Base-by-base conservation (phyloP, 2,113 vertebrate species). In the Lepidothrix coronata region DNA sequence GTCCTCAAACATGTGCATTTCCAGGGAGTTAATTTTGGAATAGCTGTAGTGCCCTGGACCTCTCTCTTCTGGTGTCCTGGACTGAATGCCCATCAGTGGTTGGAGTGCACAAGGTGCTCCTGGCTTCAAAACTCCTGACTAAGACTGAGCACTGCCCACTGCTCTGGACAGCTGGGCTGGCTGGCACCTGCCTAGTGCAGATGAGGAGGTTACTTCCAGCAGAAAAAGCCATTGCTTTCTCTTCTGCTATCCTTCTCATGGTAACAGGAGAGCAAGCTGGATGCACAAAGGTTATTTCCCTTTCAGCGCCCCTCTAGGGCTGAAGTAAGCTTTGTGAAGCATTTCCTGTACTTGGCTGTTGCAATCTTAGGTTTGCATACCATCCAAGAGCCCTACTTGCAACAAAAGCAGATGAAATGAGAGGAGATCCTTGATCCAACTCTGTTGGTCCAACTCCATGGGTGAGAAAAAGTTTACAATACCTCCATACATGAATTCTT, bases 291-390 rank as follows among this genome's bases (percentile, higher is more conserved):
- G 17, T 75, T 57, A 6, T 83, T 95, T 93, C 52, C 14, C 43
- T 78, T 90, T 49, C 78, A 88, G 37, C 57, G 63, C 54, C 58
- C 27, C 71, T 91, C 48, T 59, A 65, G 35, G 59, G 71, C 44
- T 83, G 67, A 79, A 83, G 25, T 48, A 39, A 75, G 57, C 62
- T 93, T 85, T 14, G 12, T 37, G 62, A 90, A 83, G 68, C 55
- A 83, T 88, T 97, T 94, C 85, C 81, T 91, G 61, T 75, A 35
- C n/a, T 75, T 65, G 63, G n/a, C 80, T 92, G 24, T 86, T 88
- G 76, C 67, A 84, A 14, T 77, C 37, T 52, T 15, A 23, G 43
- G 25, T 66, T 72, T 78, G 51, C 44, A 59, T 74, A 58, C 49
- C 31, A 54, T 85, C 67, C 75, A 76, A 91, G 39, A 54, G 16